Evolutionary conservation across 2,113 vertebrate species (phyloP), one percentile per base, ranked within the genome.

Genomic region (Brienomyrus longianalis): DNA sequence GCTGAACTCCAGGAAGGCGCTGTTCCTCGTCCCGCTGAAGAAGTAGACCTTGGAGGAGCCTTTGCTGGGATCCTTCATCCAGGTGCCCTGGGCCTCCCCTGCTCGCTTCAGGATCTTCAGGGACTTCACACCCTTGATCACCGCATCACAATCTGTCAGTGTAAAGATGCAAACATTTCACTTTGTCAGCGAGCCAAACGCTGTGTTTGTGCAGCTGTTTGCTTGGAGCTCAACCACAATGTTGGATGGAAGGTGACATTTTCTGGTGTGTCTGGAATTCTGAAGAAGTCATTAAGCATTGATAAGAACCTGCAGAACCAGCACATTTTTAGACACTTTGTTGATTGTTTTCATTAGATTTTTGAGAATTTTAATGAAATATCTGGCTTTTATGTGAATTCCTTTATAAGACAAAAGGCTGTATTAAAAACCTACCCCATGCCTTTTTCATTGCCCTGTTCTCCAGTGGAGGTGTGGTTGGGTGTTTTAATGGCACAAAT

Each of bases 61-160:
- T 88, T 95, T 94, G 17, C 92, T 94, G 6, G 96, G 95, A 91
- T 99, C 97, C 94, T 97, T 98, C 95, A 99, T 96, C 98, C 98
- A 99, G 91, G 96, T 97, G 3, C 98, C 98, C 0, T 94, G 87
- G 4, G 88, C 80, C 3, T 96, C 96, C 88, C 95, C 95, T 9
- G 94, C 93, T 93, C 95, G 98, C 95, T 97, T 98, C 80, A 98
- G 96, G 59, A 98, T 95, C 94, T 99, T 99, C 77, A 99, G 93
- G 11, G 98, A 99, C 94, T 96, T 97, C 90, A 99, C 95, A 66
- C 96, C 93, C 86, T 91, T 93, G 88, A 99, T 93, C 90, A 95
- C 89, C 0, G 91, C 92, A 90, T 94, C 94, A 94, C 98, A 99
- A 89, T 97, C 98, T 99, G 94, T 47, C 54, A 89, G 84, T 56